Evolutionary conservation across 2,113 vertebrate species (phyloP).

Genomic region (Phyllostomus hastatus): DNA sequence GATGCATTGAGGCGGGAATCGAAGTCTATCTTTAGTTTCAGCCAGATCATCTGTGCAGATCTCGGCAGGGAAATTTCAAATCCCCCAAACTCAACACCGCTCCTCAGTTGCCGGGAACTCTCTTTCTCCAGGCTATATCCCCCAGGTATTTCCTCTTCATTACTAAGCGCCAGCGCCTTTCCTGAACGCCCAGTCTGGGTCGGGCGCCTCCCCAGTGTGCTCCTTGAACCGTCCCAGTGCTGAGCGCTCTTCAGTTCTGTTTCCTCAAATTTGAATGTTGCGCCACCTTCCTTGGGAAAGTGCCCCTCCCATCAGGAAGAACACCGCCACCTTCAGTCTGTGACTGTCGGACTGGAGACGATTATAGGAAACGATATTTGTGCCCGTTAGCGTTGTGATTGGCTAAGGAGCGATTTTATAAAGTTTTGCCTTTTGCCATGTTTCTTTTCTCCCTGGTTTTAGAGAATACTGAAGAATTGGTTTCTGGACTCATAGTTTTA

Average conservation of each 20-base stretch:
- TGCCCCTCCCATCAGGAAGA: background rate
- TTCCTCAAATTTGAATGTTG: background rate
- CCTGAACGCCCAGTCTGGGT: background rate
- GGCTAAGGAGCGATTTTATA: background rate
- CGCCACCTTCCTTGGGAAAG: background rate
- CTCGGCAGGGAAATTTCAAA: background rate
- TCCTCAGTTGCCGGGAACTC: background rate
- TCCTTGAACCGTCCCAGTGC: background rate
- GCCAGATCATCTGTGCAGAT: background rate
- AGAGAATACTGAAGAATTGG: background rate
- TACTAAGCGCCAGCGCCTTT: background rate
- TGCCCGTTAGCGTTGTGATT: background rate
- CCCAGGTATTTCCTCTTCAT: background rate
- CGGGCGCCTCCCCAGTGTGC: background rate
- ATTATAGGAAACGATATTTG: background rate
- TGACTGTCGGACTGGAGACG: background rate
- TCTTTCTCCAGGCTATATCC: background rate
- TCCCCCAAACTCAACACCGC: background rate
- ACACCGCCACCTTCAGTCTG: background rate
- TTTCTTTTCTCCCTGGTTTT: constrained; percentile 11
- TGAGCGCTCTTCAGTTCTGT: background rate
- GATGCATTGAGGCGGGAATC: background rate
- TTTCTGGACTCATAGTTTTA: background rate
- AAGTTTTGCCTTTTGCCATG: background rate
- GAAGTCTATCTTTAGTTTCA: background rate